Conservation (phyloP, 1,140 invertebrate species). For the Chlorops oryzae region DNA sequence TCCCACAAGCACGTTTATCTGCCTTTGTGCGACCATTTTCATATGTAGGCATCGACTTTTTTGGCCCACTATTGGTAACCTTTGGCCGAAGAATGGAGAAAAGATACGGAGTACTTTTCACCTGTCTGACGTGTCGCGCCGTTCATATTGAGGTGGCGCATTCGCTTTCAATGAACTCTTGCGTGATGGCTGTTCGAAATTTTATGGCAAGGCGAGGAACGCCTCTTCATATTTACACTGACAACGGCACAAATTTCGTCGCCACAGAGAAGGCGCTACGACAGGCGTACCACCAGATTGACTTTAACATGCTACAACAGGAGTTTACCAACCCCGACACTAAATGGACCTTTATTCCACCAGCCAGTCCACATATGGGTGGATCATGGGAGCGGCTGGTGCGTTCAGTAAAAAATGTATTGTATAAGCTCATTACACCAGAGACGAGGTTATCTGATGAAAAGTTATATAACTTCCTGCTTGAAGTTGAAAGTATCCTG, state of each 20-base stretch:
- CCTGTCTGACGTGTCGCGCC: conserved; percentile 34
- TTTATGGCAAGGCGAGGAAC: conserved; percentile 45
- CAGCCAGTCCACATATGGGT: conserved; percentile 42
- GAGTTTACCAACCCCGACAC: conserved; percentile 5
- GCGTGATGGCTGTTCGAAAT: conserved; percentile 22
- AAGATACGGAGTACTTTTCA: conserved; percentile 42
- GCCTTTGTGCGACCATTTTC: conserved; percentile 23
- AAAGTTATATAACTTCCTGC: conserved; percentile 17
- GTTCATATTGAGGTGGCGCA: conserved; percentile 18
- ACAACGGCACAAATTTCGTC: conserved; percentile 46
- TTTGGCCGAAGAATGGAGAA: conserved; percentile 31
- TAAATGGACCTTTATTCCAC: conserved; percentile 44
- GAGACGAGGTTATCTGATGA: not conserved
- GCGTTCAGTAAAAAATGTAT: conserved; percentile 34
- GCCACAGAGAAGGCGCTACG: conserved; percentile 14
- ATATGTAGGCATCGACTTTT: conserved; percentile 7
- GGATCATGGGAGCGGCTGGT: conserved; percentile 47
- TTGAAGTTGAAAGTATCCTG: conserved; percentile 27
- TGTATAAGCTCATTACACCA: conserved; percentile 9
- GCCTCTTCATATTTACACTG: conserved; percentile 31
- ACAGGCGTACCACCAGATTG: conserved; percentile 1
- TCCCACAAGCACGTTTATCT: conserved; percentile 22
- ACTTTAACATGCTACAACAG: not conserved
- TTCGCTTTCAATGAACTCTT: not conserved
- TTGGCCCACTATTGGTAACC: conserved; percentile 15